A percentile compares a stretch with the other conserved stretches of the same genome.
Conservation (phyloP, 2,888 invertebrate species). For the Drosophila nigricruria region DNA sequence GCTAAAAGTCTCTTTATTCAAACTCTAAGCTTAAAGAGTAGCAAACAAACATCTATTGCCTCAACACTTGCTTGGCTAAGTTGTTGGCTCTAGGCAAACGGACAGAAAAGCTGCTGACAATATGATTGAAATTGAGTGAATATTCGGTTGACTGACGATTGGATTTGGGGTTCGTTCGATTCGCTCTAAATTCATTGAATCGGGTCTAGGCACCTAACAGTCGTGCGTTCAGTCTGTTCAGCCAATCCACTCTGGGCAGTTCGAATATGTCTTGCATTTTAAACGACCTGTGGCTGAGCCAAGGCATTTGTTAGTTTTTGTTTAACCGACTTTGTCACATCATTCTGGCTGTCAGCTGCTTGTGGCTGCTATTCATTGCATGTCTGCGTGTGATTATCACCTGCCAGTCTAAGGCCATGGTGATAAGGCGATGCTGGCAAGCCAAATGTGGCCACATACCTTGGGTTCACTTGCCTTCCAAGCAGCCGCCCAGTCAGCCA, state of each 20-base stretch:
- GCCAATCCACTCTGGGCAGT: conserved; percentile 14
- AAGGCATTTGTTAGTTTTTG: conserved; percentile 22
- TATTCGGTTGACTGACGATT: conserved; percentile 39
- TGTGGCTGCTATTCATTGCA: conserved; percentile 40
- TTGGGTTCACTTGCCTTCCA: conserved; percentile 8
- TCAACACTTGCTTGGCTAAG: conserved; percentile 4
- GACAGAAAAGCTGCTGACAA: conserved; percentile 30
- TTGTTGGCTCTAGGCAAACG: conserved; percentile 24
- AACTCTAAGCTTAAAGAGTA: not conserved
- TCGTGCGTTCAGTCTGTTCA: not conserved
- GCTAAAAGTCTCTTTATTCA: not conserved
- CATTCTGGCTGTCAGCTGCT: conserved; percentile 15
- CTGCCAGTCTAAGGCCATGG: conserved; percentile 53
- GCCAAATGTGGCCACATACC: conserved; percentile 18
- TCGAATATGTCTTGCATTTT: conserved; percentile 42
- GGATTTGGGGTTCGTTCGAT: conserved; percentile 21
- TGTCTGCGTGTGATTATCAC: conserved; percentile 69
- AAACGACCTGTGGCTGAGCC: conserved; percentile 39
- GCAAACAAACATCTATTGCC: not conserved
- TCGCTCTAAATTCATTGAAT: conserved; percentile 10
- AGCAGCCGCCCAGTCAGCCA: conserved; percentile 16
- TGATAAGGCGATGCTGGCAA: conserved; percentile 34
- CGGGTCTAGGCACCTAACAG: not conserved
- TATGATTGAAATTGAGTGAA: conserved; percentile 50
- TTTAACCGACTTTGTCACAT: conserved; percentile 15